Evolutionary conservation across 2,888 invertebrate genomes (phyloP).

Genomic region (Melanargia galathea): DNA sequence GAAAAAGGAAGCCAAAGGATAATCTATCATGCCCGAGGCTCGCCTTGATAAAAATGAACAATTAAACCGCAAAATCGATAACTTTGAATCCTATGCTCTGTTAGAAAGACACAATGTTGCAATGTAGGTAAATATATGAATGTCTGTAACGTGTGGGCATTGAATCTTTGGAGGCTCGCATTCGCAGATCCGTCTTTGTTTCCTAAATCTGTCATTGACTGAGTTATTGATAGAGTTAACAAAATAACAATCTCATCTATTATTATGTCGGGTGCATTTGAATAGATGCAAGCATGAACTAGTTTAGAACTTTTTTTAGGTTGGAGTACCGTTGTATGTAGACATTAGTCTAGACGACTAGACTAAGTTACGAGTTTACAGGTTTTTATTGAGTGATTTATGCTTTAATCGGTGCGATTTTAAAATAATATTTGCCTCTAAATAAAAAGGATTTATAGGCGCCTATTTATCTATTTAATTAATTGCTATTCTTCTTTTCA

Average conservation of each 20-base stretch:
- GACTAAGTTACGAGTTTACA: conserved; percentile 9
- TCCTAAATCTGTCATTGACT: conserved; percentile 16
- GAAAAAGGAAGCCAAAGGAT: conserved; percentile 80
- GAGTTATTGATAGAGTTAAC: conserved; percentile 9
- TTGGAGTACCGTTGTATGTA: conserved; percentile 8
- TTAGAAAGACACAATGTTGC: conserved; percentile 27
- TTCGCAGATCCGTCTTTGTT: conserved; percentile 14
- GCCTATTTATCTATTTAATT: no score
- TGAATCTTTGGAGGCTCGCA: conserved; percentile 1
- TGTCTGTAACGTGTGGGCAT: neutral
- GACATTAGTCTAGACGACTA: conserved; percentile 18
- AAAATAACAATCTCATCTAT: conserved; percentile 3
- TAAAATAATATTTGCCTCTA: neutral
- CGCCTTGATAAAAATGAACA: conserved; percentile 80
- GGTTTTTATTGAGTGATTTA: conserved; percentile 11
- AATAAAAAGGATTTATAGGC: neutral
- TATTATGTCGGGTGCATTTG: conserved; percentile 11
- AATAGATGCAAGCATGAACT: neutral
- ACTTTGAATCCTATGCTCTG: conserved; percentile 55
- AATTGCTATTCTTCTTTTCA: no score
- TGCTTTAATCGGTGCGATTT: neutral
- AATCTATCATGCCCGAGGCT: conserved; percentile 80
- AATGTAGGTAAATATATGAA: neutral
- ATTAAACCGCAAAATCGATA: conserved; percentile 74
- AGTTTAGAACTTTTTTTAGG: conserved; percentile 12